Base-by-base conservation (phyloP, 2,888 invertebrate species). In the Steinernema scapterisci region DNA sequence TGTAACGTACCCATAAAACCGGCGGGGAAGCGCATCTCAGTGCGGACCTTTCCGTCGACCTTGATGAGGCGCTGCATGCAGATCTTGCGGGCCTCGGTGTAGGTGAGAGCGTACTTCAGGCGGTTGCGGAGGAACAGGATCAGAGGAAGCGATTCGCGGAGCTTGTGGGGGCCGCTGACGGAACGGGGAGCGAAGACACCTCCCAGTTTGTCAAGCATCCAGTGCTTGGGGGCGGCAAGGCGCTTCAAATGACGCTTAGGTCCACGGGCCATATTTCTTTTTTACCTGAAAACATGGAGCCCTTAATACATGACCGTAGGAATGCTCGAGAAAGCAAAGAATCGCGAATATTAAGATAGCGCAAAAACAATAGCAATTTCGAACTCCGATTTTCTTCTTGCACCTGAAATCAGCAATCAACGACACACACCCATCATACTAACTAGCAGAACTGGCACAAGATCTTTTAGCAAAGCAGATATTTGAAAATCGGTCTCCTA, bases 201-300 rank as follows among this genome's bases (percentile, higher is more conserved):
- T 77, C 86, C 86, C 77, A 87, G 81, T 76, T 99, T 99, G 91
- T 97, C 97, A 92, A 99, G 92, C 97, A 99, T 97, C 99, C 99
- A 99, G 93, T 97, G 95, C 91, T 96, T 97, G 13, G 99, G 99
- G 77, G 99, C 99, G 89, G 94, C 93, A 88, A 99, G 92, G 90
- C 99, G 95, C 93, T 99, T 99, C 92, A 99, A 92, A 91, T 97
- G 97, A 91, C 97, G 97, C 90, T 96, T 97, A 70, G 96, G 97
- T 90, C 99, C 99, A 90, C 97, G 94, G 90, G 94, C 95, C 96
- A 87, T 87, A 75, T 88, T 85, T 81, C 21, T 25, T 11, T 38
- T 27, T 72, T 46, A 46, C 71, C 46, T 51, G 46, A 25, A 71
- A 71, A 43, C n/a, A n/a, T n/a, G n/a, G n/a, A n/a, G n/a, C n/a